These are phyloP conservation scores for Acleris literana DNA, from an alignment of 2,888 invertebrate genomes.

Conservation along the genomic window DNA sequence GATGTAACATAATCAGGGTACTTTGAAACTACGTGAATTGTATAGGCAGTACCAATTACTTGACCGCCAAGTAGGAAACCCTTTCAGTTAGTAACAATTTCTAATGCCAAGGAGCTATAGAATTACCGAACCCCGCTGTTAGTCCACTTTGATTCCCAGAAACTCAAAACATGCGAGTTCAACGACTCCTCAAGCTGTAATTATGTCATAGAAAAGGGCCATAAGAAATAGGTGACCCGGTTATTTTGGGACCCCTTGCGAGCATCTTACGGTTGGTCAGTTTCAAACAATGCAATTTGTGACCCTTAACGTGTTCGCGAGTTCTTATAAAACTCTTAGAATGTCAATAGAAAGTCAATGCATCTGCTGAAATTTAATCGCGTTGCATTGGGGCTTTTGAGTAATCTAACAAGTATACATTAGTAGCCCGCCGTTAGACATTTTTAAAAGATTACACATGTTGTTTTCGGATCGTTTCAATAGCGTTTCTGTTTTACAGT, in stretches of 20 bases:
- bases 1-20: conserved; percentile 19
- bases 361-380: conserved; percentile 61
- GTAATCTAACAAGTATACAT: too few species aligned
- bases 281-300: conserved; percentile 71
- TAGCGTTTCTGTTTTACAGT: too few species aligned
- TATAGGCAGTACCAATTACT: conserved; percentile 38
- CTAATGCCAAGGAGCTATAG: conserved; percentile 54
- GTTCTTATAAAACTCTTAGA: conserved; percentile 57
- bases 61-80: conserved; percentile 54
- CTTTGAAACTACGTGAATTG: conserved; percentile 4
- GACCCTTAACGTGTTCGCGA: conserved; percentile 62
- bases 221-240: conserved; percentile 77
- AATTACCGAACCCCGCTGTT: conserved; percentile 62
- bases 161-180: conserved; percentile 70
- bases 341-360: conserved; percentile 43
- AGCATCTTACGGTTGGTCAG: conserved; percentile 76
- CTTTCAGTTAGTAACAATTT: conserved; percentile 60
- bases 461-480: too few species aligned
- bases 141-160: conserved; percentile 72
- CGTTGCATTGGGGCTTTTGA: background rate
- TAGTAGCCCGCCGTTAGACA: too few species aligned
- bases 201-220: conserved; percentile 70
- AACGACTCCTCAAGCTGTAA: conserved; percentile 74
- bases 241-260: conserved; percentile 69
- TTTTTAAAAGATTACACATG: too few species aligned